These are phyloP conservation scores for Panagrolaimus sp. DNA, from an alignment of 1,140 invertebrate species.

Conservation along the genomic window DNA sequence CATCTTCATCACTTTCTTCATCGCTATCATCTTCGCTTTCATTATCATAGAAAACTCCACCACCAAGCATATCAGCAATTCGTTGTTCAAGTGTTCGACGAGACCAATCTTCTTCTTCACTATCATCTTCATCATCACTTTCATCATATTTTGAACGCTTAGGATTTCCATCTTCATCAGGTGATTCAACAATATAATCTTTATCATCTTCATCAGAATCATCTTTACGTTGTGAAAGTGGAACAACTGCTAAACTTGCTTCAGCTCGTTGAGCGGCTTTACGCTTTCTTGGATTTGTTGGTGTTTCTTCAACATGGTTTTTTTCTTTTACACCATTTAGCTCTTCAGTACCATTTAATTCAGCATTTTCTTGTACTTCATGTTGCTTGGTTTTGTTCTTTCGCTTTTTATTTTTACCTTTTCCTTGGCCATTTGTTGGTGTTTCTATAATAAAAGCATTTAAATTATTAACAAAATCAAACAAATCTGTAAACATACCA, in stretches of 20 bases:
- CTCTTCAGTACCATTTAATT: not conserved
- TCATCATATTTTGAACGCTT: not conserved
- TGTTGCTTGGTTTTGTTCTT: not conserved
- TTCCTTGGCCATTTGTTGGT: too few species aligned
- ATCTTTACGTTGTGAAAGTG: not conserved
- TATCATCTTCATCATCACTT: not conserved
- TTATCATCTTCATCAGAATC: not conserved
- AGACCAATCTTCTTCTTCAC: not conserved
- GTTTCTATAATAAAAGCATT: too few species aligned
- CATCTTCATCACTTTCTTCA: not conserved
- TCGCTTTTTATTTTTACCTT: not conserved
- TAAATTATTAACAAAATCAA: too few species aligned
- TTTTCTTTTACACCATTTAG: not conserved
- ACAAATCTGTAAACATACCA: too few species aligned
- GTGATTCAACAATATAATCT: not conserved
- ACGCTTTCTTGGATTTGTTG: not conserved
- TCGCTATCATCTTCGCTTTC: not conserved
- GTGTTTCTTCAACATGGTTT: not conserved
- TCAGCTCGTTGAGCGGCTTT: constrained; percentile 1
- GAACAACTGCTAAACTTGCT: not conserved
- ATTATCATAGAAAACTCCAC: not conserved
- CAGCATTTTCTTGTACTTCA: too few species aligned
- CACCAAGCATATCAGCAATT: not conserved
- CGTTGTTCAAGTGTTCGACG: not conserved
- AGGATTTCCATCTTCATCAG: constrained; percentile 4